Percentiles rank a stretch among this genome's conserved stretches.
phyloP scores from a whole-genome alignment of 2,888 invertebrate genomes.

The Acleris literana region DNA sequence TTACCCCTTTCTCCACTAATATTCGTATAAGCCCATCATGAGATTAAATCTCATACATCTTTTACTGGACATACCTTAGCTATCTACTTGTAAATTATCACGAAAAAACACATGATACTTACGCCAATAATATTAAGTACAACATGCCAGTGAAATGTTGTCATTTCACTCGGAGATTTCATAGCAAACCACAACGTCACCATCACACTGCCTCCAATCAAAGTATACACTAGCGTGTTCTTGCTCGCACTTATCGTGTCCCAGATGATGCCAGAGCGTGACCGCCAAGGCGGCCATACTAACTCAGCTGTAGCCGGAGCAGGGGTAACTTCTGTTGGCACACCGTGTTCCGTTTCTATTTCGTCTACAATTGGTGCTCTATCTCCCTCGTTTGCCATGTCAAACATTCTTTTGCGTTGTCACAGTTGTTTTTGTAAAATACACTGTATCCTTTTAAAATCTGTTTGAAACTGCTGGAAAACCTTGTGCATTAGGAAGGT shows the following conservation, averaged over 20 bases:
- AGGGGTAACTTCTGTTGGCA: background rate
- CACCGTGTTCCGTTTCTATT: conserved; percentile 22
- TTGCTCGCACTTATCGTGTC: conserved; percentile 39
- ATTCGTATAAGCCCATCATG: too few species aligned
- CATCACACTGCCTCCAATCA: conserved; percentile 46
- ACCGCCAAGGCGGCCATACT: background rate
- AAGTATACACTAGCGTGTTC: conserved; percentile 43
- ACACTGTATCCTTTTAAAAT: conserved; percentile 1
- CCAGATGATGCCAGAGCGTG: conserved; percentile 9
- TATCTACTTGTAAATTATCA: background rate
- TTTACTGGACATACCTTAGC: too few species aligned
- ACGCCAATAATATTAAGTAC: conserved; percentile 46
- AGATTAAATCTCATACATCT: too few species aligned
- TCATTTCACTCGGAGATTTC: conserved; percentile 44
- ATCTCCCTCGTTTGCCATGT: conserved; percentile 10
- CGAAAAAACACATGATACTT: conserved; percentile 35
- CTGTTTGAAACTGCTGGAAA: conserved; percentile 10
- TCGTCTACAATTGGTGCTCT: conserved; percentile 22
- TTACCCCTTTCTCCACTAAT: too few species aligned
- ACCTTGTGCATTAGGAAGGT: conserved; percentile 6
- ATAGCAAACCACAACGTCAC: conserved; percentile 48
- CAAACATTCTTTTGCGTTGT: background rate
- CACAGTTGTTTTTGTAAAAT: background rate
- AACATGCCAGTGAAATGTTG: conserved; percentile 47
- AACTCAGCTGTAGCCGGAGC: background rate